Evolutionary conservation across 2,888 invertebrate species (phyloP).

Genomic region (Apamea sordens): DNA sequence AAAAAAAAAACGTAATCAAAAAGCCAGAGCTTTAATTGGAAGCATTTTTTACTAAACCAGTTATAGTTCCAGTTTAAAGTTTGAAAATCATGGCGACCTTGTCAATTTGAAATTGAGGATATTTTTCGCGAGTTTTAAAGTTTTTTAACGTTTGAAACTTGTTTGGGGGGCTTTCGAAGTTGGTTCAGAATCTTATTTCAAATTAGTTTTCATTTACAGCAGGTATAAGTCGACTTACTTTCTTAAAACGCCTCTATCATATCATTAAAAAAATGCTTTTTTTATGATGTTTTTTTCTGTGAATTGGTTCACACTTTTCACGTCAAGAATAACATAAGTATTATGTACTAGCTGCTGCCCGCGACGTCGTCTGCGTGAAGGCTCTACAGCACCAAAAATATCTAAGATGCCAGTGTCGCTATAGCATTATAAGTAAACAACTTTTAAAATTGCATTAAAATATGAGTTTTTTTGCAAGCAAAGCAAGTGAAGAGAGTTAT

Average conservation of each 20-base stretch:
- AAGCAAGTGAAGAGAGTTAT: too few species aligned
- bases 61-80: neutral
- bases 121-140: neutral
- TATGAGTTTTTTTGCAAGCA: too few species aligned
- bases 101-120: neutral
- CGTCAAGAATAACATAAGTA: neutral
- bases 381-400: too few species aligned
- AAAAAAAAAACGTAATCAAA: neutral
- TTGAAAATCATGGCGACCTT: neutral
- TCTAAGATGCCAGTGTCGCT: too few species aligned
- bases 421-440: too few species aligned
- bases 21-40: neutral
- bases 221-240: neutral
- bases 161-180: neutral
- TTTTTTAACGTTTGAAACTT: neutral
- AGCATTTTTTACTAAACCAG: neutral
- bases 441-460: too few species aligned
- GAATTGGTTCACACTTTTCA: neutral
- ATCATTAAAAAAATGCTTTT: neutral
- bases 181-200: neutral
- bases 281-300: neutral
- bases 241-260: neutral
- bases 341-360: too few species aligned
- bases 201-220: neutral
- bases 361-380: too few species aligned